Conservation (phyloP, 2,888 invertebrate genomes). For the Rhamnusium bicolor region DNA sequence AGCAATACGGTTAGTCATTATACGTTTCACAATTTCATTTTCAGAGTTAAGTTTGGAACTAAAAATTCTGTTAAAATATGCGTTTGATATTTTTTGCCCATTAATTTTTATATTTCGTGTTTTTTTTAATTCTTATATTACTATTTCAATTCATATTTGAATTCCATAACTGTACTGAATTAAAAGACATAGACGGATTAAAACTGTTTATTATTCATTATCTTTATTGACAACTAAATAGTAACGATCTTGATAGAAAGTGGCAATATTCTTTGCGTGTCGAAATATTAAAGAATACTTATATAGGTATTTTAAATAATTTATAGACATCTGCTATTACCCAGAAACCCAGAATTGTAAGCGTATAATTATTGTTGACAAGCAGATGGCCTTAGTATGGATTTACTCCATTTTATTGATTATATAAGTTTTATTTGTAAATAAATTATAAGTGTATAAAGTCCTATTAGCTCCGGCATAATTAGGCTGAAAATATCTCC, state of each 20-base stretch:
- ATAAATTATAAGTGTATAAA: slow-evolving; percentile 36
- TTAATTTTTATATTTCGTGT: too few species aligned
- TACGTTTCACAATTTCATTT: too few species aligned
- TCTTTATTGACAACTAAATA: background rate
- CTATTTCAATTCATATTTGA: too few species aligned
- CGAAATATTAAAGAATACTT: slow-evolving; percentile 7
- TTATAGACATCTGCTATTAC: slow-evolving; percentile 46
- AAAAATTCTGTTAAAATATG: too few species aligned
- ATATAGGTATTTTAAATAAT: slow-evolving; percentile 37
- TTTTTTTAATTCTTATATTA: too few species aligned
- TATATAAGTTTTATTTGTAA: slow-evolving; percentile 37
- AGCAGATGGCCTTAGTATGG: slow-evolving; percentile 35
- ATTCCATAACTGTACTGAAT: background rate
- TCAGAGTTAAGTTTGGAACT: too few species aligned
- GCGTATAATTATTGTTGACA: slow-evolving; percentile 41
- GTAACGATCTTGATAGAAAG: background rate
- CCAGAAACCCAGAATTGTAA: slow-evolving; percentile 31
- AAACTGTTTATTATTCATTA: background rate
- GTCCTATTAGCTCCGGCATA: background rate
- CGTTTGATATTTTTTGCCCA: too few species aligned
- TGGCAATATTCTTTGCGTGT: slow-evolving; percentile 31
- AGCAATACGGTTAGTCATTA: too few species aligned
- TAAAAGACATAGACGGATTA: background rate
- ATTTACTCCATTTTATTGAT: slow-evolving; percentile 41
- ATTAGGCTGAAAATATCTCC: background rate